phyloP scores from a whole-genome alignment of 92 coral and sea anemone genomes.

The Zoanthus solanderi region DNA sequence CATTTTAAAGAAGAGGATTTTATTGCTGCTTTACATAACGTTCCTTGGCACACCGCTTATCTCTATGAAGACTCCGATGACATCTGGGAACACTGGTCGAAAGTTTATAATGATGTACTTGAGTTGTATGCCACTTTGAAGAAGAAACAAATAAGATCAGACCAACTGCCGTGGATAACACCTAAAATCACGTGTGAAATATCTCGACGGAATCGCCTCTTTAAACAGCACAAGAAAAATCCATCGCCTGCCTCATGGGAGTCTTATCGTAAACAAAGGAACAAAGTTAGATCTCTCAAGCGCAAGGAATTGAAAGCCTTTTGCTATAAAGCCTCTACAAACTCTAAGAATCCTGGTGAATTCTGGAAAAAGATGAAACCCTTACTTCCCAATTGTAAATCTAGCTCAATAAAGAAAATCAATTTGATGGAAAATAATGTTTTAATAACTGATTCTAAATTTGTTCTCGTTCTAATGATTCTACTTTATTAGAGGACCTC shows the following conservation, averaged over 20 bases:
- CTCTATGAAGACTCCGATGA: slow-evolving; percentile 53
- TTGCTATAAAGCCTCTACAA: slow-evolving; percentile 48
- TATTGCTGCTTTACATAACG: no score
- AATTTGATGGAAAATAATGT: no score
- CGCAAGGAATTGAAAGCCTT: slow-evolving; percentile 55
- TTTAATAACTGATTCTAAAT: no score
- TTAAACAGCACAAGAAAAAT: slow-evolving; percentile 48
- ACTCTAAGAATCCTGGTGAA: slow-evolving; percentile 67
- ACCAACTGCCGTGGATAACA: slow-evolving; percentile 78
- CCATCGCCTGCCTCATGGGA: slow-evolving; percentile 59
- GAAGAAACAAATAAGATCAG: slow-evolving; percentile 58
- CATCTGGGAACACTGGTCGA: slow-evolving; percentile 70
- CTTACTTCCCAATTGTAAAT: no score
- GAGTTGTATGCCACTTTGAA: slow-evolving; percentile 65
- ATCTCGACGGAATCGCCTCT: slow-evolving; percentile 52
- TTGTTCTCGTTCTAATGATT: no score
- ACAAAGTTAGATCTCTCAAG: slow-evolving; percentile 57
- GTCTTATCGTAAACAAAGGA: slow-evolving; percentile 47
- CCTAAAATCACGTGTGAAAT: slow-evolving; percentile 55
- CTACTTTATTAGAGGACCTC: no score
- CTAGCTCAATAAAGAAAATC: no score
- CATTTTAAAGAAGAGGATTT: no score
- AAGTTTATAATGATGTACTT: slow-evolving; percentile 49
- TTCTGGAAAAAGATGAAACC: background rate
- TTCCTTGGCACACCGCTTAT: slow-evolving; percentile 57